A percentile compares a stretch with the other conserved stretches of the same genome.
Evolutionary conservation across 2,113 vertebrate genomes (phyloP).

Genomic region (Melanocharis versteri): DNA sequence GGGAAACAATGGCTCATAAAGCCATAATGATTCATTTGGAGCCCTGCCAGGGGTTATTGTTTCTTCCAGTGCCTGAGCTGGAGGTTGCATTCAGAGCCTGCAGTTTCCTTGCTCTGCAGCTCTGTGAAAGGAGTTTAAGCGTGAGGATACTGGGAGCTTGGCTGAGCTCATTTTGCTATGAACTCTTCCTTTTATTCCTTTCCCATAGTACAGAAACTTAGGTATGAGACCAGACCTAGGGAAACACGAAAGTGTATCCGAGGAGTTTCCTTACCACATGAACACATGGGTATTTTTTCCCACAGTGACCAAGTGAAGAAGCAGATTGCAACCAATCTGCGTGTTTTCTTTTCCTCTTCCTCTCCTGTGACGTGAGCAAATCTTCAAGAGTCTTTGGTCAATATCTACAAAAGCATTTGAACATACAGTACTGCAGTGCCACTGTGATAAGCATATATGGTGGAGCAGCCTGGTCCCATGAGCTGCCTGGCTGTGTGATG

Average conservation of each 20-base stretch:
- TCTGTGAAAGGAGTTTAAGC: background rate
- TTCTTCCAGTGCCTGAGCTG: background rate
- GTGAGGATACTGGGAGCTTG: background rate
- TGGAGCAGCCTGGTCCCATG: background rate
- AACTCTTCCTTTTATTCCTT: background rate
- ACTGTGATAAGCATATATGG: background rate
- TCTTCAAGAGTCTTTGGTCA: background rate
- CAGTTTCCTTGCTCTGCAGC: background rate
- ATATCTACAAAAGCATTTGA: background rate
- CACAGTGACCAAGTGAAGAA: background rate
- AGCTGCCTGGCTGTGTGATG: background rate
- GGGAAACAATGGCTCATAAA: background rate
- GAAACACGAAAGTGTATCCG: rapidly evolving
- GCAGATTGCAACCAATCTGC: background rate
- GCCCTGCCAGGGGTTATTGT: background rate
- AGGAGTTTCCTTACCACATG: background rate
- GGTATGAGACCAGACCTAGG: background rate
- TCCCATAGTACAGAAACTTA: background rate
- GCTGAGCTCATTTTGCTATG: background rate
- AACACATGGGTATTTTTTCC: background rate
- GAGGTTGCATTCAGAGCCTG: background rate
- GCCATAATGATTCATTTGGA: background rate
- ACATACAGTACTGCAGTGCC: background rate
- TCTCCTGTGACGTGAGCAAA: background rate
- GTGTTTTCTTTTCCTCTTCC: background rate